phyloP scores from a whole-genome alignment of 2,797 vertebrate species.

The Cacajao melanocephalus region DNA sequence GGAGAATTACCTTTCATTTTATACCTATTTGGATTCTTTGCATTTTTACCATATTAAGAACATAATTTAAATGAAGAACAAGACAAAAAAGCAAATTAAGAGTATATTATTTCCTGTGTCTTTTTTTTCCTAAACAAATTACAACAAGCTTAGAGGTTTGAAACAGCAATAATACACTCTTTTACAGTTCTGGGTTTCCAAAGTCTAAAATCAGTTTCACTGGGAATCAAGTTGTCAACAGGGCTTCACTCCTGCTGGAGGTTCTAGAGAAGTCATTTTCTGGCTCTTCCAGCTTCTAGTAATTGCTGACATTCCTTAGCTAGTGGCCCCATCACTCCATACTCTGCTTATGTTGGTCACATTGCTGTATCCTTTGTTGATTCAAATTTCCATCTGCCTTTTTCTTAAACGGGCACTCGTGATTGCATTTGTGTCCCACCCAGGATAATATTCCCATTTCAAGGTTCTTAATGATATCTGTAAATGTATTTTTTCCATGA shows the following conservation, averaged over 20 bases:
- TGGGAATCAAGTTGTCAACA: not conserved
- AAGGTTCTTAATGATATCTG: not conserved
- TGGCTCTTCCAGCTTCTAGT: not conserved
- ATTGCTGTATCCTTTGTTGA: not conserved
- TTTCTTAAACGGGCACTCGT: not conserved
- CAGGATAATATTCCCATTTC: not conserved
- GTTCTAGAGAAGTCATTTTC: not conserved
- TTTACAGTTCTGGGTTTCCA: not conserved
- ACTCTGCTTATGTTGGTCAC: not conserved
- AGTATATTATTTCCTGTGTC: not conserved
- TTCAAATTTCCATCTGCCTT: not conserved
- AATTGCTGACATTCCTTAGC: not conserved
- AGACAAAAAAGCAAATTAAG: not conserved
- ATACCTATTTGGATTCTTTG: not conserved
- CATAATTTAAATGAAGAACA: constrained; percentile 19
- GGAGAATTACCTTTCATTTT: constrained; percentile 6
- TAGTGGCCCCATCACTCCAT: not conserved
- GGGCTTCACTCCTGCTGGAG: not conserved
- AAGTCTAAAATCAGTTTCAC: not conserved
- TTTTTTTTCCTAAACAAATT: not conserved
- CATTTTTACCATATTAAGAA: constrained; percentile 22
- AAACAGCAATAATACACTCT: not conserved
- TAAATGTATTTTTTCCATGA: not conserved
- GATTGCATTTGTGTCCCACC: not conserved
- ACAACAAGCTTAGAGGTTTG: not conserved